Percentiles rank a stretch among this genome's conserved stretches.
Conservation (phyloP, 2,797 vertebrate species). For the Pseudochirops cupreus region DNA sequence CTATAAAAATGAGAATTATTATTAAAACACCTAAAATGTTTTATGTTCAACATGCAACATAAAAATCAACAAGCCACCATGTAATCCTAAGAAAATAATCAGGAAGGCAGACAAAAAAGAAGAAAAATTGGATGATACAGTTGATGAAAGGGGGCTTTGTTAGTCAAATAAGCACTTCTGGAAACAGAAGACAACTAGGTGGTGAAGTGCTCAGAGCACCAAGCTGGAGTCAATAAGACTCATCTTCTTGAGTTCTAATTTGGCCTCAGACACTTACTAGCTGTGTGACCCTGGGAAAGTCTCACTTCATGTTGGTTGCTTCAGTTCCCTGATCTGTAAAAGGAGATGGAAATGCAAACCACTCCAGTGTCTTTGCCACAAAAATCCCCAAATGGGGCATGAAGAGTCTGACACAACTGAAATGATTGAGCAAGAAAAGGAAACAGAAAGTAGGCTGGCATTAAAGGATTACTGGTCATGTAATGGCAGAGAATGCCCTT, state of each 20-base stretch:
- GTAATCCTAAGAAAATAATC: background rate
- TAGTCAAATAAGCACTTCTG: background rate
- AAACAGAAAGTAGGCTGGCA: background rate
- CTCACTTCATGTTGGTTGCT: background rate
- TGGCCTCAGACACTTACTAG: background rate
- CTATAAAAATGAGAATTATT: background rate
- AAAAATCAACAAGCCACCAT: too few species aligned
- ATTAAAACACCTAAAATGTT: background rate
- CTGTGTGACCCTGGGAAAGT: background rate
- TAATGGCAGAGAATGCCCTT: background rate
- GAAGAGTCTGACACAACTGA: background rate
- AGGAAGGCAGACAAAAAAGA: background rate
- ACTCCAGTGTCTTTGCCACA: background rate
- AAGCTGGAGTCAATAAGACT: accelerated
- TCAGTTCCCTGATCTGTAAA: background rate
- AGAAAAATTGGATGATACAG: background rate
- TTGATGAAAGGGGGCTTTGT: background rate
- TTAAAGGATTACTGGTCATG: background rate
- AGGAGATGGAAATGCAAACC: background rate
- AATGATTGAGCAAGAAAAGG: background rate
- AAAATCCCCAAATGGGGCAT: background rate
- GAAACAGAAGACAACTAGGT: background rate
- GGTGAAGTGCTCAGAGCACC: background rate
- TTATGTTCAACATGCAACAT: background rate
- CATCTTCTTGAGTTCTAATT: background rate